phyloP scores from a whole-genome alignment of 35 echinoderm and acorn worm species.

The Ophioderma brevispina region DNA sequence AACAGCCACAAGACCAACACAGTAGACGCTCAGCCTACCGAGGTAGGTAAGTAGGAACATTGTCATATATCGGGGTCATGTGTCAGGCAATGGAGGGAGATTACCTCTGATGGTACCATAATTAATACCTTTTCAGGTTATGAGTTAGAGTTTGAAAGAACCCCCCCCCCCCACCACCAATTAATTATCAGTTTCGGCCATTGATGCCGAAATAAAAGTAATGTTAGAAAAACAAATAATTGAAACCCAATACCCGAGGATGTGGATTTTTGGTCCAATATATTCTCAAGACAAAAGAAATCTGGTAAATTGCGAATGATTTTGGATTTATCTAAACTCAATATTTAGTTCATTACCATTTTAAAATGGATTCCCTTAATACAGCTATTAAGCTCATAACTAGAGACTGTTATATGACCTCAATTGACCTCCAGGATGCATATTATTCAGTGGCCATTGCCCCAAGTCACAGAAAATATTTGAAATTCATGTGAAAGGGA shows the following conservation, averaged over 20 bases:
- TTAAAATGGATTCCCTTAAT: conserved; percentile 46
- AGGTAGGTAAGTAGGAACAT: background rate
- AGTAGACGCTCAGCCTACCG: background rate
- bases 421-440: too few species aligned
- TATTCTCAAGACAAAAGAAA: conserved; percentile 57
- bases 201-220: conserved; percentile 43
- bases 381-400: conserved; percentile 25
- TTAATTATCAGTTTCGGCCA: background rate
- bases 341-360: conserved; percentile 41
- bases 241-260: conserved; percentile 14
- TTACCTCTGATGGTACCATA: conserved; percentile 62
- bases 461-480: background rate
- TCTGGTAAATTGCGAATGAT: conserved; percentile 61
- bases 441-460: conserved; percentile 36
- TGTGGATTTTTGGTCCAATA: conserved; percentile 54
- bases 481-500: too few species aligned
- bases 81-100: background rate
- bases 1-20: too few species aligned
- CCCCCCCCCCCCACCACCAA: background rate
- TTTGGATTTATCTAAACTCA: conserved; percentile 49
- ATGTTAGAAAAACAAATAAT: conserved; percentile 53
- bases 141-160: conserved; percentile 50
- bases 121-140: conserved; percentile 54
- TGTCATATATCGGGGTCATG: background rate
- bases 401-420: too few species aligned